Percentiles rank a stretch among this genome's conserved stretches.
Evolutionary conservation across 2,113 vertebrate genomes (phyloP).

Genomic region (Limnothrissa miodon): DNA sequence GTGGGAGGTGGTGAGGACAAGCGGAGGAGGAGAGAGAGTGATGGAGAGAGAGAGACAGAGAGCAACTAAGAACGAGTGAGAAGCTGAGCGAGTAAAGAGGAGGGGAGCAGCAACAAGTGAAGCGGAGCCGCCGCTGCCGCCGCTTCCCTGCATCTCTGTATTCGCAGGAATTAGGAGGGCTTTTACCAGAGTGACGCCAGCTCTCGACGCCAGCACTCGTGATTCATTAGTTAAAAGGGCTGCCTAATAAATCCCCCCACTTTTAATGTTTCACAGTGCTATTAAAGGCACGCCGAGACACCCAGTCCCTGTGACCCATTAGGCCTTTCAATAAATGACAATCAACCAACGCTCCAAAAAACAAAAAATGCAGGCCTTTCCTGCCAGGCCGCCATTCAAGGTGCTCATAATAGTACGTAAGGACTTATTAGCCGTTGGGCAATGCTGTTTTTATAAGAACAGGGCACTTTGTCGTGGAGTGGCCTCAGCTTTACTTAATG

Average conservation of each 20-base stretch:
- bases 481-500: slow-evolving; percentile 68
- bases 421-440: slow-evolving; percentile 69
- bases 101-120: slow-evolving; percentile 23
- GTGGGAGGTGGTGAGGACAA: background rate
- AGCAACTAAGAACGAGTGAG: background rate
- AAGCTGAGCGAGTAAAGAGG: slow-evolving; percentile 29
- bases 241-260: slow-evolving; percentile 69
- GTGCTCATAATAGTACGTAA: slow-evolving; percentile 64
- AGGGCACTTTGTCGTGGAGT: slow-evolving; percentile 67
- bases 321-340: slow-evolving; percentile 73
- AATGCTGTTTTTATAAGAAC: slow-evolving; percentile 58
- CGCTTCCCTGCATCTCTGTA: slow-evolving; percentile 50
- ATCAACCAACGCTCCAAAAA: slow-evolving; percentile 61
- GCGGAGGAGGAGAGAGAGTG: background rate
- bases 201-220: slow-evolving; percentile 40
- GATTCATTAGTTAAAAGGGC: slow-evolving; percentile 75
- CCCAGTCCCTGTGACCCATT: slow-evolving; percentile 60
- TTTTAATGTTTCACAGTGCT: slow-evolving; percentile 67
- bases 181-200: slow-evolving; percentile 63
- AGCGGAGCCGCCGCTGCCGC: no score
- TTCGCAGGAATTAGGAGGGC: slow-evolving; percentile 66
- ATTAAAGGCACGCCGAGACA: slow-evolving; percentile 61
- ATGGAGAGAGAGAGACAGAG: background rate
- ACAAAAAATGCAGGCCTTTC: slow-evolving; percentile 47
- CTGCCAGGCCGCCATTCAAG: slow-evolving; percentile 56